Evolutionary conservation across 2,113 vertebrate species (phyloP), one percentile per base, ranked within the genome.

Genomic region (Rhinoderma darwinii): DNA sequence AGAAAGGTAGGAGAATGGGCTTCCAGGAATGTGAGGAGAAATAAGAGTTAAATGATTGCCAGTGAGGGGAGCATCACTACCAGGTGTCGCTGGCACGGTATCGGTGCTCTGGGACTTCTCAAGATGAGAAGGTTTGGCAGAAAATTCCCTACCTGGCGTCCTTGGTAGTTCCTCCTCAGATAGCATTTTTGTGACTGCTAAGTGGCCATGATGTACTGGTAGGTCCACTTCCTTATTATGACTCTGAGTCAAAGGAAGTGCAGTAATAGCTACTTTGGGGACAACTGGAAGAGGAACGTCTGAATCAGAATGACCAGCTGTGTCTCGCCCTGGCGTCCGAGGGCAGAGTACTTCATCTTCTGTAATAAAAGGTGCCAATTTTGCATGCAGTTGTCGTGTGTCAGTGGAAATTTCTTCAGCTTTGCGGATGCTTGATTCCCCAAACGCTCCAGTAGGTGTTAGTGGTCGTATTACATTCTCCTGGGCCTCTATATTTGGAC

Each of bases 1-100:
- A 50, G 97, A 95, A 0, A 96, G 96, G 92, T 99, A 99, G 59
- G 97, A 97, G 82, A 99, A 99, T 75, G 98, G 98, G 90, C 98
- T 99, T 75, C 96, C 95, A 0, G 95, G 96, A 89, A 98, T 94
- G 89, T 97, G 97, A 1, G 98, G 97, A 70, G 97, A 98, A 91
- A 96, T 95, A 66, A 97, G 95, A 10, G 95, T 91, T 91, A 98
- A 89, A 89, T 96, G 96, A 90, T 95, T 96, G 20, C 96, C 97
- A 0, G 96, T 97, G 7, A 98, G 94, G 0, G 96, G 96, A 39
- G 95, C 94, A 0, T 99, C 98, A 0, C 96, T 94, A 0, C 97
- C 95, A 0, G 98, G 98, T 0, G 98, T 99, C 83, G 92, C 94
- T 1, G 98, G 98, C 85, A 97, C 88, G 0, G 95, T 95, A 88